Percentiles rank a stretch among this genome's conserved stretches.
Evolutionary conservation across 1,140 invertebrate genomes (phyloP).

Genomic region (Solen grandis): DNA sequence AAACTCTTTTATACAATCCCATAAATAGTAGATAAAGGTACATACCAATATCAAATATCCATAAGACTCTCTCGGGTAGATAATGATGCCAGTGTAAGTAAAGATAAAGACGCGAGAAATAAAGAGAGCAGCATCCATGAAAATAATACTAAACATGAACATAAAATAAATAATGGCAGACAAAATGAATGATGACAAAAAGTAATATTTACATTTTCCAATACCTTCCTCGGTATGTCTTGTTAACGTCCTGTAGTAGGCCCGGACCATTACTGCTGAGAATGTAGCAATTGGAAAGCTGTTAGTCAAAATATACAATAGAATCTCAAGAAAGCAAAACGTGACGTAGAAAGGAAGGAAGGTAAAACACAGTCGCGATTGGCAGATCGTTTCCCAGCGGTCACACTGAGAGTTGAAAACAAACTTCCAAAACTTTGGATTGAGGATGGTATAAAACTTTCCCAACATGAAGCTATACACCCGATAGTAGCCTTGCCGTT

Average conservation of each 20-base stretch:
- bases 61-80: constrained; percentile 30
- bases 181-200: background rate
- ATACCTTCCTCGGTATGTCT: background rate
- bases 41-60: constrained; percentile 28
- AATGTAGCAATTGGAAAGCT: constrained; percentile 27
- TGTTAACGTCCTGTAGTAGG: constrained; percentile 9
- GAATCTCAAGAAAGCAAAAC: constrained; percentile 15
- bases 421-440: no score
- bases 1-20: constrained; percentile 20
- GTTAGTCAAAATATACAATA: background rate
- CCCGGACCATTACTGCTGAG: background rate
- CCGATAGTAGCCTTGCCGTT: no score
- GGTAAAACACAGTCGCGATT: background rate
- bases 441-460: no score
- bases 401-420: background rate
- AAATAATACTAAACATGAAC: constrained; percentile 39
- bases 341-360: constrained; percentile 18
- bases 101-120: constrained; percentile 13
- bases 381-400: background rate
- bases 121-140: constrained; percentile 40
- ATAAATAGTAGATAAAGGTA: constrained; percentile 35
- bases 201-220: background rate
- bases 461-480: no score
- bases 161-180: constrained; percentile 16
- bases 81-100: constrained; percentile 34